phyloP scores from a whole-genome alignment of 2,888 invertebrate species.

The Lithophane leautieri region DNA sequence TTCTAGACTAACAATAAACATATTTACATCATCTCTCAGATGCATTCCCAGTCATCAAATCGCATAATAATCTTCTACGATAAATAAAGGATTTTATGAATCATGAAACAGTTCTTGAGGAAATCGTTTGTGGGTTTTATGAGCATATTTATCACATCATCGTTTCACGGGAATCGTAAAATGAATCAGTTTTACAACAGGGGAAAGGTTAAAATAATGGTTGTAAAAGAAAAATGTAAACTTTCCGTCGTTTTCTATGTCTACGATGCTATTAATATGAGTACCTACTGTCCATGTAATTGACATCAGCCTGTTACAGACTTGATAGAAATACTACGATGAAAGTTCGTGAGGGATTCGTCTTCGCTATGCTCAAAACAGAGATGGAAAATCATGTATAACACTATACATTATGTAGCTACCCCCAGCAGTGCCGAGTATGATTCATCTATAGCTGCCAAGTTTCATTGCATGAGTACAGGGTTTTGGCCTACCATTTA shows the following conservation, averaged over 20 bases:
- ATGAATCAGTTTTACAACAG: conserved; percentile 72
- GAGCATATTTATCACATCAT: conserved; percentile 76
- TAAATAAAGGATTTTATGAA: conserved; percentile 75
- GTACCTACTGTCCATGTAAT: conserved; percentile 12
- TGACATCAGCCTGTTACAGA: conserved; percentile 5
- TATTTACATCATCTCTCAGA: conserved; percentile 42
- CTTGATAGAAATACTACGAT: neutral
- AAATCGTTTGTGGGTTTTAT: conserved; percentile 73
- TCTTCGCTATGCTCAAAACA: conserved; percentile 21
- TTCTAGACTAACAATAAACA: conserved; percentile 50
- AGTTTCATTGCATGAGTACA: conserved; percentile 38
- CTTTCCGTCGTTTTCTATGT: conserved; percentile 32
- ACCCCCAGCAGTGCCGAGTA: neutral
- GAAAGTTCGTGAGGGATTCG: conserved; percentile 19
- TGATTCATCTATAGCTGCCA: conserved; percentile 42
- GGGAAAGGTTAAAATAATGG: conserved; percentile 53
- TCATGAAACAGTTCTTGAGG: conserved; percentile 75
- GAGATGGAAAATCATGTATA: neutral
- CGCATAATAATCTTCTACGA: conserved; percentile 67
- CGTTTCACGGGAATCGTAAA: conserved; percentile 76
- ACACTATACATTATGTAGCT: conserved; percentile 18
- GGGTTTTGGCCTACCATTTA: conserved; percentile 24
- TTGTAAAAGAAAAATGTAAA: conserved; percentile 51
- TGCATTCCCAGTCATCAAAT: conserved; percentile 65
- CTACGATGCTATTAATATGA: conserved; percentile 18